Conservation (phyloP, 2,797 vertebrate species). For the Amazona ochrocephala region DNA sequence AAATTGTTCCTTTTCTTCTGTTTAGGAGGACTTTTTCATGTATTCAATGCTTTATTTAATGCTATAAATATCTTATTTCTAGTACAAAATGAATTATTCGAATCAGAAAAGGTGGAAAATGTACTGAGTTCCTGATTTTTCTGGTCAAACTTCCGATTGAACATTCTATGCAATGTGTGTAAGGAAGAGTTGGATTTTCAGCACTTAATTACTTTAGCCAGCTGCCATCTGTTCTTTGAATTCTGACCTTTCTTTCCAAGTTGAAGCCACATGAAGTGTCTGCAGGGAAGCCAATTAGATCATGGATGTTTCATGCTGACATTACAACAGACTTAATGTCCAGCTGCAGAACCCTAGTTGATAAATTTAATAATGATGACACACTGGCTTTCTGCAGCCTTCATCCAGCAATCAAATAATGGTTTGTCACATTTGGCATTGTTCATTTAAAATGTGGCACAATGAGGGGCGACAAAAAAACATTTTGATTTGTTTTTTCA, state of each 20-base stretch:
- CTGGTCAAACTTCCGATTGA: slow-evolving; percentile 58
- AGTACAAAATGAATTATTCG: slow-evolving; percentile 27
- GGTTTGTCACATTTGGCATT: slow-evolving; percentile 30
- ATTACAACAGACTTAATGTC: slow-evolving; percentile 61
- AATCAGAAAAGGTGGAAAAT: background rate
- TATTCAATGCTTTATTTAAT: slow-evolving; percentile 27
- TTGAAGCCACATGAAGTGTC: slow-evolving; percentile 45
- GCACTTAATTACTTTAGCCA: slow-evolving; percentile 73
- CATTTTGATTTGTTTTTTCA: slow-evolving; percentile 50
- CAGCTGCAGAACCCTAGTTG: slow-evolving; percentile 54
- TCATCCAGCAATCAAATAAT: background rate
- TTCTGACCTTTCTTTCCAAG: slow-evolving; percentile 70
- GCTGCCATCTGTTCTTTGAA: slow-evolving; percentile 77
- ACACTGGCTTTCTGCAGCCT: slow-evolving; percentile 33
- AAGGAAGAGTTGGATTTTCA: slow-evolving; percentile 69
- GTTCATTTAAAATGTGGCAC: background rate
- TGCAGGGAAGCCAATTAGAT: slow-evolving; percentile 59
- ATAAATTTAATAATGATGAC: slow-evolving; percentile 50
- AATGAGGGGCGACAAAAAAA: background rate
- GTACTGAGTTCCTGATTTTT: background rate
- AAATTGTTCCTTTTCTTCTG: background rate
- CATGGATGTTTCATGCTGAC: slow-evolving; percentile 65
- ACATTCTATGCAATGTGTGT: slow-evolving; percentile 43
- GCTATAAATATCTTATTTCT: slow-evolving; percentile 20
- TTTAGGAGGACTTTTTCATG: background rate